Conservation (phyloP, 1,140 invertebrate species). For the Drosophila santomea region DNA sequence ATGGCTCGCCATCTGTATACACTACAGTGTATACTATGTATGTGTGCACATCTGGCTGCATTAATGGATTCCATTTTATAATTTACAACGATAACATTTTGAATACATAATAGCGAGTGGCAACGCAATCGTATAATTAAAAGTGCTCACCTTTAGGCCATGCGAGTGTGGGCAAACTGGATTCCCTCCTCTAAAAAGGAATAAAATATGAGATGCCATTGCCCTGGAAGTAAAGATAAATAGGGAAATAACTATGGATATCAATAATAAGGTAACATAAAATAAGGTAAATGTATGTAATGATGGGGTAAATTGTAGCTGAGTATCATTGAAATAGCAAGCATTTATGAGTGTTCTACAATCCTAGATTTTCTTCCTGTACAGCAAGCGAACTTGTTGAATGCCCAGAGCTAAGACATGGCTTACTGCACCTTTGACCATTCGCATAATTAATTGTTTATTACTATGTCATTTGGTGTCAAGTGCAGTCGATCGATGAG, state of each 20-base stretch:
- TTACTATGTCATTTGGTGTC: slow-evolving; percentile 34
- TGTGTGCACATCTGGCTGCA: not conserved
- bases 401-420: slow-evolving; percentile 8
- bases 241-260: not conserved
- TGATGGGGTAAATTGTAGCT: not conserved
- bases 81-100: slow-evolving; percentile 40
- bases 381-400: slow-evolving; percentile 26
- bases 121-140: slow-evolving; percentile 14
- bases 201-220: slow-evolving; percentile 41
- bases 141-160: slow-evolving; percentile 7
- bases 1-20: not conserved
- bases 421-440: slow-evolving; percentile 1
- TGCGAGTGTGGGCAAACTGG: not conserved
- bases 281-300: not conserved
- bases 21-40: not conserved
- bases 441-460: slow-evolving; percentile 39
- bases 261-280: too few relatives aligned
- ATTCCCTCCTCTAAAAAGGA: slow-evolving; percentile 18
- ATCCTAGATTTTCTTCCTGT: not conserved
- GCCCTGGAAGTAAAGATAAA: slow-evolving; percentile 33
- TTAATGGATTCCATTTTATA: slow-evolving; percentile 43
- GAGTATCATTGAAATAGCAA: not conserved
- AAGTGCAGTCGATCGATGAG: slow-evolving; percentile 30
- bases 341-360: not conserved
- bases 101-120: slow-evolving; percentile 4